phyloP scores from a whole-genome alignment of 2,888 invertebrate species.

The Bellardia pandia region DNA sequence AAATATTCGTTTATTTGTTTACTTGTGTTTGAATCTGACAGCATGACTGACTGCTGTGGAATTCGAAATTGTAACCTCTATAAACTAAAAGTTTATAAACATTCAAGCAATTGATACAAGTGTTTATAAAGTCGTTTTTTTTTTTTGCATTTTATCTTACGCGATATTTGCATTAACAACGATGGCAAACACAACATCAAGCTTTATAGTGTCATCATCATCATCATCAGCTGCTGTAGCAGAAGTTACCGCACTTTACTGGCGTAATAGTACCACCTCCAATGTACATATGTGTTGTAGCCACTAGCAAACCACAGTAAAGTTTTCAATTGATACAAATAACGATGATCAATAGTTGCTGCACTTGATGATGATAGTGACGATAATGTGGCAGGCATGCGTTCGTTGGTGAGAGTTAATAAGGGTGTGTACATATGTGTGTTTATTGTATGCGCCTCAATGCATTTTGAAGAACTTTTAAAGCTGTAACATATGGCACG shows the following conservation, averaged over 20 bases:
- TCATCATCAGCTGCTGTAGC: neutral
- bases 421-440: neutral
- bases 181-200: constrained; percentile 6
- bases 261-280: neutral
- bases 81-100: constrained; percentile 61
- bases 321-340: constrained; percentile 17
- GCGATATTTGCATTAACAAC: constrained; percentile 42
- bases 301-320: neutral
- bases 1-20: constrained; percentile 5
- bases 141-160: neutral
- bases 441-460: constrained; percentile 46
- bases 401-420: neutral
- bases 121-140: constrained; percentile 37
- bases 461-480: constrained; percentile 60
- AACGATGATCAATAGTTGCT: constrained; percentile 26
- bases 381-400: neutral
- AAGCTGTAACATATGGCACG: constrained; percentile 73
- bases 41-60: constrained; percentile 20
- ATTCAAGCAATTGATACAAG: constrained; percentile 60
- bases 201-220: constrained; percentile 13
- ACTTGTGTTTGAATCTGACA: constrained; percentile 16
- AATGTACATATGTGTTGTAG: too few species aligned
- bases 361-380: constrained; percentile 6
- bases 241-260: neutral
- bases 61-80: constrained; percentile 19